Conservation (phyloP, 2,113 vertebrate genomes). For the Odobenus rosmarus region DNA sequence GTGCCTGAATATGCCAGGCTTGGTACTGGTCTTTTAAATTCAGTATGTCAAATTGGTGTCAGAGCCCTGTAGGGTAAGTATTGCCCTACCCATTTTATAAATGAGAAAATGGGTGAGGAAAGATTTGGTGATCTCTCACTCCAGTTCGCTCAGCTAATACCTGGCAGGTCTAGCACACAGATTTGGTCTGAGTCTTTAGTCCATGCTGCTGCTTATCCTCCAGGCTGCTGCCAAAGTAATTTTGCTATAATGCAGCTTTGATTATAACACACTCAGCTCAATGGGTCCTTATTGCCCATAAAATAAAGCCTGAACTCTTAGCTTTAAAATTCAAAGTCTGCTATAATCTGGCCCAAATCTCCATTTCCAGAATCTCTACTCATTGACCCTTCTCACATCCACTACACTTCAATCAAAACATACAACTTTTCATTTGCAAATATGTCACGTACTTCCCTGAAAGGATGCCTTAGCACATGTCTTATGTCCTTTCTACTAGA, state of each 20-base stretch:
- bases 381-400: conserved; percentile 40
- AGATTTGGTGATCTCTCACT: background rate
- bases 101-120: background rate
- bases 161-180: background rate
- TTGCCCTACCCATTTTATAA: background rate
- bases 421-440: conserved; percentile 8
- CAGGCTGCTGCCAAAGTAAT: background rate
- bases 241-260: background rate
- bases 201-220: background rate
- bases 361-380: conserved; percentile 26
- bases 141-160: background rate
- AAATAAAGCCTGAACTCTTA: conserved; percentile 63
- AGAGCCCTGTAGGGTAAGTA: background rate
- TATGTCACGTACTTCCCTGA: background rate
- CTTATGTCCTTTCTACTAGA: background rate
- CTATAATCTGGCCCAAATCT: conserved; percentile 52
- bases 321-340: conserved; percentile 39
- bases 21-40: background rate
- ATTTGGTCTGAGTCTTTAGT: conserved; percentile 20
- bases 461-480: background rate
- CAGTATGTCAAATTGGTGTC: background rate
- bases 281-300: conserved; percentile 55
- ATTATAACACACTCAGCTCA: conserved; percentile 51
- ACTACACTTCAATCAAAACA: conserved; percentile 55
- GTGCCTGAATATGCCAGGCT: background rate